Evolutionary conservation across 2,113 vertebrate species (phyloP), one percentile per base, ranked within the genome.

Genomic region (Tetrax tetrax): DNA sequence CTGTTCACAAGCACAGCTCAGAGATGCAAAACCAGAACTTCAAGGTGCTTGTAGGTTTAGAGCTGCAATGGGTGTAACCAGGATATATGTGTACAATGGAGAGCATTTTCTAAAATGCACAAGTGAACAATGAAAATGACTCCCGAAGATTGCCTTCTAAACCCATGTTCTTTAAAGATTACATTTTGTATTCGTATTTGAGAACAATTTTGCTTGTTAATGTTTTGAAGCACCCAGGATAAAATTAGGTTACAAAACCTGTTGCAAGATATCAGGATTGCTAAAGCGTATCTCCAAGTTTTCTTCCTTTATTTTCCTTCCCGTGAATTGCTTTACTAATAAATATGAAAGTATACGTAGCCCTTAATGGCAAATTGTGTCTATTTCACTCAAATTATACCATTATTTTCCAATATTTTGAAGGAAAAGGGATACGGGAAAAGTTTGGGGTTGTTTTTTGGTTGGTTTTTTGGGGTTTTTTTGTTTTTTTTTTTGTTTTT

Each of bases 371-470:
- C 7, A 76, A 68, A 59, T n/a, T 2, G 5, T 38, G 6, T 27
- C 2, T 48, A 9, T 60, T 74, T 74, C 21, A 23, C 61, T 57
- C n/a, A n/a, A 60, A 75, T 53, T 20, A 74, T 35, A 28, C 15
- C 12, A 21, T 69, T 37, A 12, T 68, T 69, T 94, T 72, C 43
- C 59, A 76, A 28, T 47, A 54, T 71, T 68, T 50, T 43, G 86
- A 69, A 83, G 51, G n/a, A 75, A 53, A 92, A 48, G 7, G 16
- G 38, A 69, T 14, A 5, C 1, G 8, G 63, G 61, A 47, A 31
- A 1, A 3, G 1, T 1, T 23, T 0, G 28, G 16, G 41, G 12
- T 10, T 47, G 8, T 22, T 48, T 48, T 29, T 29, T 18, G n/a
- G n/a, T 6, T 9, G 18, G 19, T 10, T 47, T 45, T 23, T 10